A percentile compares a stretch with the other conserved stretches of the same genome.
Conservation (phyloP, 1,140 invertebrate species). For the Dryas iulia region DNA sequence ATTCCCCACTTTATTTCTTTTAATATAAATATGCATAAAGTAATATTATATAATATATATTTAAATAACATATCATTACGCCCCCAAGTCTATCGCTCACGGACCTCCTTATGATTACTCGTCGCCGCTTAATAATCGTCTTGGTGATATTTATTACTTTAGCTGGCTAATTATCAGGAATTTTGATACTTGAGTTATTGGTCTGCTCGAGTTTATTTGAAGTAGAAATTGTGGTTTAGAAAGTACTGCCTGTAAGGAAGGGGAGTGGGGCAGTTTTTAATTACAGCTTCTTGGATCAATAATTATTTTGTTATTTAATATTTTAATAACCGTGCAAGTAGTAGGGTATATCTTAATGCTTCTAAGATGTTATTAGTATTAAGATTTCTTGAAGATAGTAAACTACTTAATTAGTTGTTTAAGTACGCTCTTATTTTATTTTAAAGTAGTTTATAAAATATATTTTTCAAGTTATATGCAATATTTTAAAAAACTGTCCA, state of each 20-base stretch:
- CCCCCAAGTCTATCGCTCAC: not conserved
- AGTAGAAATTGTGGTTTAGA: conserved; percentile 28
- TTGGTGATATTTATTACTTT: conserved; percentile 70
- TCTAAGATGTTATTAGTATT: not conserved
- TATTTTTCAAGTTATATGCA: too few species aligned
- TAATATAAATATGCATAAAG: not conserved
- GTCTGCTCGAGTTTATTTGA: conserved; percentile 35
- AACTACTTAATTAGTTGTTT: too few species aligned
- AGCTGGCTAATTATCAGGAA: conserved; percentile 71
- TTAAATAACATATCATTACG: not conserved
- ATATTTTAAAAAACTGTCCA: too few species aligned
- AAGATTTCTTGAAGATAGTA: not conserved
- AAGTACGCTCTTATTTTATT: too few species aligned
- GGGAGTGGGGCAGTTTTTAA: not conserved
- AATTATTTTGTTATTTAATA: not conserved
- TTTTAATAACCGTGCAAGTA: not conserved
- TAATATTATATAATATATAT: not conserved
- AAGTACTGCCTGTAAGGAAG: conserved; percentile 7
- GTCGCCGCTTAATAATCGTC: conserved; percentile 69
- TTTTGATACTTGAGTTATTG: conserved; percentile 77
- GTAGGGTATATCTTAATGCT: not conserved
- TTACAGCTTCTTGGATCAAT: not conserved
- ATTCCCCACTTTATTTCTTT: not conserved
- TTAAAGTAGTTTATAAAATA: too few species aligned
- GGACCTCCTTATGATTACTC: conserved; percentile 62